Percentiles rank a stretch among this genome's conserved stretches.
Conservation (phyloP, 1,140 invertebrate genomes). For the Temnothorax nylanderi region DNA sequence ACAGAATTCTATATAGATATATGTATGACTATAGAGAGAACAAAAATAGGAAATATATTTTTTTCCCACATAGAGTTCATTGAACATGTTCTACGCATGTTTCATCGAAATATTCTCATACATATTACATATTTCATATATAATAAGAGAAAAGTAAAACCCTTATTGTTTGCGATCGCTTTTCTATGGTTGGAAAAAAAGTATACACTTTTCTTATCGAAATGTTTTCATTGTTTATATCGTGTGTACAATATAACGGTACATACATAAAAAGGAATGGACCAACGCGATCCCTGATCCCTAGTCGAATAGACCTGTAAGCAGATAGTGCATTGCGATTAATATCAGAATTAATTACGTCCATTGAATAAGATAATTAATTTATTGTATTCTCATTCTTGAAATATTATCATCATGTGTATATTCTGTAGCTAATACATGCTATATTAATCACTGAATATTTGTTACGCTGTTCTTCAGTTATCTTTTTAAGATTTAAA, state of each 20-base stretch:
- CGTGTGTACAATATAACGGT: conserved; percentile 80
- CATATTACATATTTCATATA: background rate
- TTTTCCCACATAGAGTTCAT: background rate
- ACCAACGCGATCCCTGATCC: conserved; percentile 74
- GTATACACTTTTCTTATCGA: conserved; percentile 35
- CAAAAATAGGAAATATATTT: conserved; percentile 39
- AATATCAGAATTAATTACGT: conserved; percentile 26
- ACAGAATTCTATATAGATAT: conserved; percentile 1
- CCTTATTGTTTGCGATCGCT: conserved; percentile 17
- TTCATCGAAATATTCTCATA: conserved; percentile 14
- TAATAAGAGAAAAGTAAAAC: conserved; percentile 10
- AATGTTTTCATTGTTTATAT: conserved; percentile 73
- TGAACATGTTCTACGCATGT: background rate
- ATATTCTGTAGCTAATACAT: conserved; percentile 87
- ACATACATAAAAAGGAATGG: conserved; percentile 75
- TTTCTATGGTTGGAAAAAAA: conserved; percentile 37
- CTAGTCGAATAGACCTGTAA: conserved; percentile 92
- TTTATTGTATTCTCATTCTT: conserved; percentile 80
- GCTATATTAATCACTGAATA: conserved; percentile 82
- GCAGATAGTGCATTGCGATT: conserved; percentile 73
- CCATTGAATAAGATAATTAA: conserved; percentile 31
- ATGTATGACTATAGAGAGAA: conserved; percentile 10
- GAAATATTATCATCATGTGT: conserved; percentile 80
- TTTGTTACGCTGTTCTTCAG: conserved; percentile 1
- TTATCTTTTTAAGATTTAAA: conserved; percentile 41